Evolutionary conservation across 2,113 vertebrate species (phyloP).

Genomic region (Platysternon megacephalum): DNA sequence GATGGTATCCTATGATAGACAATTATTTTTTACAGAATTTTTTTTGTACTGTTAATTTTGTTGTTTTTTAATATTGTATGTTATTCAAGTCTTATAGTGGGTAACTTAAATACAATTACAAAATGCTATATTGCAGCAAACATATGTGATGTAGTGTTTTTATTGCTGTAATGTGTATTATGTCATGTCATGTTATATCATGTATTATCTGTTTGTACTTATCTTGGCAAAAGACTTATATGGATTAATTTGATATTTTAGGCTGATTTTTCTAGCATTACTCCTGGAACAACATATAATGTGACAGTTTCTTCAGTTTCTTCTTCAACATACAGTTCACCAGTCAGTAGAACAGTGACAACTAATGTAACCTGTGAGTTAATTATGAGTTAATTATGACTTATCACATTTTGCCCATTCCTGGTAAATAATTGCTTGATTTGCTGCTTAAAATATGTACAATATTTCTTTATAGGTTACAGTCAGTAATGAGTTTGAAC

Average conservation of each 20-base stretch:
- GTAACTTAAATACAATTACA: not conserved
- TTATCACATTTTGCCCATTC: not conserved
- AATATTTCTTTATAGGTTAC: not conserved
- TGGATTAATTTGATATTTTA: slow-evolving; percentile 65
- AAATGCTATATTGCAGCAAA: not conserved
- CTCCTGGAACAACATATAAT: slow-evolving; percentile 84
- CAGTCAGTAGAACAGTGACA: slow-evolving; percentile 88
- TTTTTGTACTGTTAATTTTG: slow-evolving; percentile 13
- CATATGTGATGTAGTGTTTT: not conserved
- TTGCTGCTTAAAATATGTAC: not conserved
- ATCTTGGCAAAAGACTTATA: slow-evolving; percentile 25
- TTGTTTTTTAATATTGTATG: slow-evolving; percentile 45
- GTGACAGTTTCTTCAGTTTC: slow-evolving; percentile 85
- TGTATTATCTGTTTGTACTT: not conserved
- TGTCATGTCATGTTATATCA: not conserved
- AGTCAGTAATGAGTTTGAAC: not conserved
- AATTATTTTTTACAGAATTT: not conserved
- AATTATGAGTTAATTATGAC: slow-evolving; percentile 76
- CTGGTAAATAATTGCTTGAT: not conserved
- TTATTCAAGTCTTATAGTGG: not conserved
- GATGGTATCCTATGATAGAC: not conserved
- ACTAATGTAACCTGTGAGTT: slow-evolving; percentile 89
- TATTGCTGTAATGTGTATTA: not conserved
- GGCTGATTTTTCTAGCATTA: slow-evolving; percentile 83
- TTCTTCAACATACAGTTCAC: slow-evolving; percentile 85